Evolutionary conservation across 2,113 vertebrate genomes (phyloP), one percentile per base, ranked within the genome.

Genomic region (Mirounga angustirostris): DNA sequence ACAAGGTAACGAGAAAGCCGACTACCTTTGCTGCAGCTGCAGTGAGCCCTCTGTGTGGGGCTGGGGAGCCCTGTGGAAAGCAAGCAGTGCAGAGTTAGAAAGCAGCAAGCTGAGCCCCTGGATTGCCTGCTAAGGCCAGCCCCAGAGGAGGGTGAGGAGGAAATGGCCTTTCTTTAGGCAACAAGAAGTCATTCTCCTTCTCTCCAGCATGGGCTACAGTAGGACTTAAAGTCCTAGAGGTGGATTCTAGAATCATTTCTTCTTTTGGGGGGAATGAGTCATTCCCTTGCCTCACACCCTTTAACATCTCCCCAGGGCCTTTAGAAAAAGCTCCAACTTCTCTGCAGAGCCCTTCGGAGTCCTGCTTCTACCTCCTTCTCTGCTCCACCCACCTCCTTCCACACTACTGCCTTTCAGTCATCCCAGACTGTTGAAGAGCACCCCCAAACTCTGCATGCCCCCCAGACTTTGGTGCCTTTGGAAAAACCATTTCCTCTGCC

Each of bases 101-200:
- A 5, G 10, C 1, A 40, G n/a, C 46, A 18, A 9, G 14, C 3
- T 1, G 4, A 24, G 56, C 67, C 30, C 36, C 18, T 0, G 0
- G 14, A 1, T 2, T 28, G 80, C 33, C 30, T 21, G n/a, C 74
- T 52, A 0, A 22, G 36, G 13, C 58, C 14, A 54, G 7, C 50
- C 46, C 26, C 21, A 1, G 19, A 28, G 28, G 43, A 52, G 26
- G 14, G 2, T 18, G 1, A 4, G 6, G 30, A 13, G 16, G 43
- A 88, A 56, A 43, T 61, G 19, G 52, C 4, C 4, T 40, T 71
- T 36, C 30, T 26, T 16, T 40, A 50, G 15, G 61, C 26, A 12
- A 7, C 9, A 54, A 28, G 28, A 74, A 36, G 50, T 14, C 36
- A 1, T 36, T 81, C 4, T 10, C 40, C 15, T 18, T 89, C 28